phyloP scores from a whole-genome alignment of 2,113 vertebrate species.

The Sander lucioperca region DNA sequence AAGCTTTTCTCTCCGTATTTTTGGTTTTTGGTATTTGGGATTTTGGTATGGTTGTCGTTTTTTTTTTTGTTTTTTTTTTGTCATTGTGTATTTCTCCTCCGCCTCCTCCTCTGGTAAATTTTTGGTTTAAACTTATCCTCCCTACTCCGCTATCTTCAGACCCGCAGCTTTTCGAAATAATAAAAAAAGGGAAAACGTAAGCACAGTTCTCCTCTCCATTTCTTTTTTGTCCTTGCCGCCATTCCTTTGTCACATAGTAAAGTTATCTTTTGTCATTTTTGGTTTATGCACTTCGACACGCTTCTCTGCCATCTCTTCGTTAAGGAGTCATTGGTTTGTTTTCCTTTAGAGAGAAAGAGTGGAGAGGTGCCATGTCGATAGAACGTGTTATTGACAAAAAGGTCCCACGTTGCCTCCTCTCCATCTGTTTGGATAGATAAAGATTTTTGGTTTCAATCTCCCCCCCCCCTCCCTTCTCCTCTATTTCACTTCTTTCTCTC shows the following conservation, averaged over 20 bases:
- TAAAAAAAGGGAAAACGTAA: constrained; percentile 60
- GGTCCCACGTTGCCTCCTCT: constrained; percentile 78
- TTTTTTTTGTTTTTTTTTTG: constrained; percentile 76
- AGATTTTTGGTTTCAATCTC: constrained; percentile 85
- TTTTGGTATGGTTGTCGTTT: constrained; percentile 86
- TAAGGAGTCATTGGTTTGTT: constrained; percentile 72
- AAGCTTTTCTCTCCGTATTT: constrained; percentile 90
- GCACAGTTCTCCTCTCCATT: constrained; percentile 63
- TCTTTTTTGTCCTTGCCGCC: constrained; percentile 69
- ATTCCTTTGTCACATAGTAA: constrained; percentile 75
- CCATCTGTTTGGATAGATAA: constrained; percentile 78
- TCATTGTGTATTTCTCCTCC: constrained; percentile 81
- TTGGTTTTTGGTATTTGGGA: constrained; percentile 88
- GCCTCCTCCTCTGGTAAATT: constrained; percentile 78
- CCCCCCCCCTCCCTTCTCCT: constrained; percentile 53
- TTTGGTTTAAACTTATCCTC: constrained; percentile 85
- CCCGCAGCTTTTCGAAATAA: constrained; percentile 78
- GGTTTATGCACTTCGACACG: constrained; percentile 79
- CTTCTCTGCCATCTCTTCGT: constrained; percentile 55
- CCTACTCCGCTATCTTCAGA: constrained; percentile 75
- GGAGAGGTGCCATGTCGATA: constrained; percentile 57
- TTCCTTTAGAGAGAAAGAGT: constrained; percentile 66
- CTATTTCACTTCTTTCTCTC: constrained; percentile 72
- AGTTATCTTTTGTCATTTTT: constrained; percentile 82
- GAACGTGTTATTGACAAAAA: constrained; percentile 73